Base-by-base conservation (phyloP, 1,140 invertebrate species). In the Heliconius congener region DNA sequence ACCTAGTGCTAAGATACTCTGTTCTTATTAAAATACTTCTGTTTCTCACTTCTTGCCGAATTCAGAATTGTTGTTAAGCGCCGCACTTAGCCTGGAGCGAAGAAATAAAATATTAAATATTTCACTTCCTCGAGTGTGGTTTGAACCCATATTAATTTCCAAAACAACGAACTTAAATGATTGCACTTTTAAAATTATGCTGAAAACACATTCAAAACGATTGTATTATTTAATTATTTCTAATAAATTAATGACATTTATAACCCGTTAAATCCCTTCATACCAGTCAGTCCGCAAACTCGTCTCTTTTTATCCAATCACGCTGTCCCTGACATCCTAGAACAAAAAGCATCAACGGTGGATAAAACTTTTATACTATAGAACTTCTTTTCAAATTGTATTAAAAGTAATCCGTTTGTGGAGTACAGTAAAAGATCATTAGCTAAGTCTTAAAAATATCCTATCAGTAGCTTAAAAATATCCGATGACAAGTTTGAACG, bases 231-330 rank as follows among this genome's bases (percentile, higher is more conserved):
- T 9, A 23, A 23, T 11, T 23, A 23, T 19, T 23, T 57, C n/a
- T 57, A 23, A 23, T 27, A 66, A 27, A 8, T 6, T 66, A 13
- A 66, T 66, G 23, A 18, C 3, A 66, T 66, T 66, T 16, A 13
- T 66, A 16, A 19, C 18, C 8, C n/a, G 9, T 60, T 9, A 11
- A 27, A 60, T 19, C 8, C 9, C n/a, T 60, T 30, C 4, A 66
- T 30, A 66, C 23, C 57, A 30, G 57, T 66, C 57, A n/a, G 2
- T 27, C 4, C n/a, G 2, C 30, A 66, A 27, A 66, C 27, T 66
- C n/a, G 9, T 27, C 42, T 60, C 57, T 66, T 66, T 66, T 66
- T 66, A 66, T 66, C 60, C 23, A 66, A 66, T 30, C 30, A 66
- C 23, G 30, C 60, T 66, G 60, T 27, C 30, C 11, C 60, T 66